Evolutionary conservation across 2,888 invertebrate genomes (phyloP).

Genomic region (Lydus trimaculatus): DNA sequence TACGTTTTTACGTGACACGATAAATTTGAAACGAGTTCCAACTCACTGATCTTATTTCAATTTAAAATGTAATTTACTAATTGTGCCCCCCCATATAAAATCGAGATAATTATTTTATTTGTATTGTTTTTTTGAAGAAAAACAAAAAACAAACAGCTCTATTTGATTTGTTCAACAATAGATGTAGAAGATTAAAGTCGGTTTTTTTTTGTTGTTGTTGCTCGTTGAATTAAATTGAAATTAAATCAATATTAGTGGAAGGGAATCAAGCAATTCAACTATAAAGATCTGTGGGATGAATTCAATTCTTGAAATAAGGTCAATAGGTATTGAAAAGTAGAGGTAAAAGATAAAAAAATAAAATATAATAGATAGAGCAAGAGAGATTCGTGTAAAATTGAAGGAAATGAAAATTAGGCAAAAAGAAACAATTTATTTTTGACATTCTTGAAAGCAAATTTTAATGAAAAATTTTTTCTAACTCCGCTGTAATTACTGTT

Average conservation of each 20-base stretch:
- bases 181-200: background rate
- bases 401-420: background rate
- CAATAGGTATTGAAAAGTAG: background rate
- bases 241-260: background rate
- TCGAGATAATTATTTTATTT: too few species aligned
- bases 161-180: too few species aligned
- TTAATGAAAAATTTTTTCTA: background rate
- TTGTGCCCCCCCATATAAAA: background rate
- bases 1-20: slow-evolving; percentile 20
- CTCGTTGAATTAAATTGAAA: background rate
- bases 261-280: background rate
- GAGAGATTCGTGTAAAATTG: background rate
- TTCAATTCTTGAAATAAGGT: background rate
- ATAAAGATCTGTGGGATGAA: background rate
- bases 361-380: too few species aligned
- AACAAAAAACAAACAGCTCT: too few species aligned
- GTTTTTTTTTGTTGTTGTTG: background rate
- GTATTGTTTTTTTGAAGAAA: too few species aligned
- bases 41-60: background rate
- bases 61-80: background rate
- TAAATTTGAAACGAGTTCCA: slow-evolving; percentile 16
- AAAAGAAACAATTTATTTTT: background rate
- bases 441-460: background rate
- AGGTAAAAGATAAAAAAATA: background rate
- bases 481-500: background rate